A percentile compares a stretch with the other conserved stretches of the same genome.
phyloP scores from a whole-genome alignment of 2,113 vertebrate genomes.

The Trichomycterus rosablanca region DNA sequence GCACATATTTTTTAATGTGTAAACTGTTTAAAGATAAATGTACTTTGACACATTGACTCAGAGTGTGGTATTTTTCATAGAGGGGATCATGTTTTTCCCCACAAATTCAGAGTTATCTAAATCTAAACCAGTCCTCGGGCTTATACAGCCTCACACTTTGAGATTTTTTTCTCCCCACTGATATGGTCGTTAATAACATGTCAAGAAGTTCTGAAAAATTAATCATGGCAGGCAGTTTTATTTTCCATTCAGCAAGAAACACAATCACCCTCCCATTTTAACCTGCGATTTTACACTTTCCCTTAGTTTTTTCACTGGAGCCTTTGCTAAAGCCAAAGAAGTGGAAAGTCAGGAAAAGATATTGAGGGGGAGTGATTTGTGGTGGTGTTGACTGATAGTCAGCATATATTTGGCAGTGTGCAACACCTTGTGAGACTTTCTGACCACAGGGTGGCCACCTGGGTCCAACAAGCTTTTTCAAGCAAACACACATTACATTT shows the following conservation, averaged over 20 bases:
- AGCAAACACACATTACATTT: too few species aligned
- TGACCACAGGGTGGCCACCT: constrained; percentile 36
- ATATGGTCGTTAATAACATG: constrained; percentile 50
- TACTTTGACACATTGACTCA: too few species aligned
- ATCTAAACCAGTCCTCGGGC: constrained; percentile 40
- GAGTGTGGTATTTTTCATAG: too few species aligned
- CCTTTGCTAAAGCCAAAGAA: constrained; percentile 5
- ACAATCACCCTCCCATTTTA: constrained; percentile 45
- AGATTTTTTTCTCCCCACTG: constrained; percentile 45
- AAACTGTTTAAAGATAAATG: too few species aligned
- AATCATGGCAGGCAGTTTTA: constrained; percentile 57
- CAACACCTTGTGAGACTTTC: constrained; percentile 17
- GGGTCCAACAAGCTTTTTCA: too few species aligned
- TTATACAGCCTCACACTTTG: constrained; percentile 47
- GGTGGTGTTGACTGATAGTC: constrained; percentile 41
- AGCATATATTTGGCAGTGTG: constrained; percentile 44
- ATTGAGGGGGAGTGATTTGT: constrained; percentile 28
- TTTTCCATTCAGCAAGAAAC: constrained; percentile 66
- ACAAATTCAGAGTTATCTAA: too few species aligned
- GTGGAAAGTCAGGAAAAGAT: constrained; percentile 3
- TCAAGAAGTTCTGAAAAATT: constrained; percentile 61
- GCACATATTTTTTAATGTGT: too few species aligned
- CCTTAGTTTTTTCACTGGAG: constrained; percentile 21
- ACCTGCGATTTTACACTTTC: constrained; percentile 47
- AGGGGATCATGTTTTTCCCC: too few species aligned